Conservation (phyloP, 2,888 invertebrate genomes). For the Chromoteleia sp. region DNA sequence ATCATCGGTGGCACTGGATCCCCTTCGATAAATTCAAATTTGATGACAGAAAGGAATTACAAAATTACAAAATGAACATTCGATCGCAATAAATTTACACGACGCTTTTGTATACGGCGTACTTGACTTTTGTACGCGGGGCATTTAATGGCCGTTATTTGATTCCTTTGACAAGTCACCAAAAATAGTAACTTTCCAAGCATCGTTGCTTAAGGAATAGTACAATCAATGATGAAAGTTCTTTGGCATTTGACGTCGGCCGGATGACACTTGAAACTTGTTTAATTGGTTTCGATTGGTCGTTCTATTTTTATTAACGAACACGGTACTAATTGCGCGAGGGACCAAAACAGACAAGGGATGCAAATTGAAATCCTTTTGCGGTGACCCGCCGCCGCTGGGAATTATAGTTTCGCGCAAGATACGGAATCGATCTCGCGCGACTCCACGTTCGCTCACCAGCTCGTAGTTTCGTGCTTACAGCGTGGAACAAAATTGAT, state of each 20-base stretch:
- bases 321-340: conserved; percentile 46
- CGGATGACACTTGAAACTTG: conserved; percentile 36
- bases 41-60: too few relatives aligned
- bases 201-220: too few relatives aligned
- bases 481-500: conserved; percentile 66
- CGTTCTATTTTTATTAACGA: conserved; percentile 53
- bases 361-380: conserved; percentile 59
- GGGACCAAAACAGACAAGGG: conserved; percentile 14
- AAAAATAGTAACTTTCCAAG: background rate
- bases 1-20: too few relatives aligned
- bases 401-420: conserved; percentile 55
- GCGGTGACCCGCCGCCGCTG: conserved; percentile 26
- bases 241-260: conserved; percentile 2
- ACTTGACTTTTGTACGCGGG: too few relatives aligned
- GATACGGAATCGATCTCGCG: conserved; percentile 45
- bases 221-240: conserved; percentile 32
- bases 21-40: too few relatives aligned
- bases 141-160: too few relatives aligned
- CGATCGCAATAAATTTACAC: too few relatives aligned
- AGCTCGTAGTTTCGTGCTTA: conserved; percentile 51
- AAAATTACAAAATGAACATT: too few relatives aligned
- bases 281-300: conserved; percentile 60
- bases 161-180: too few relatives aligned
- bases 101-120: too few relatives aligned
- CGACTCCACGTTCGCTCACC: conserved; percentile 20